Evolutionary conservation across 2,888 invertebrate species (phyloP).

Genomic region (Drosophila lutescens): DNA sequence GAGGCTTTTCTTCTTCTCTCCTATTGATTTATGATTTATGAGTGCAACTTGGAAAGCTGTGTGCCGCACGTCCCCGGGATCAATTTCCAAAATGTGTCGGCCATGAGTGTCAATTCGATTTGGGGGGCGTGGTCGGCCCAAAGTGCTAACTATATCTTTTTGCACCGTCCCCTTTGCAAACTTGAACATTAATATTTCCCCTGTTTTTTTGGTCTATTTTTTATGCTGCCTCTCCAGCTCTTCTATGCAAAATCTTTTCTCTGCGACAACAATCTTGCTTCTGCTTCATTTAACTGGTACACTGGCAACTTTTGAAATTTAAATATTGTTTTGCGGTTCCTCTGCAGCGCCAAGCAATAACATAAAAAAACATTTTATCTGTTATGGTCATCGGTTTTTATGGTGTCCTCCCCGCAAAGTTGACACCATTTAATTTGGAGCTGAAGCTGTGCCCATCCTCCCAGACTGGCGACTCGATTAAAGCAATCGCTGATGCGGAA

Average conservation of each 20-base stretch:
- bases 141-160: slow-evolving; percentile 26
- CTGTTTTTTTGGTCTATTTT: slow-evolving; percentile 8
- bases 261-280: slow-evolving; percentile 82
- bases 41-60: slow-evolving; percentile 67
- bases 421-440: slow-evolving; percentile 73
- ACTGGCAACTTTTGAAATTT: slow-evolving; percentile 73
- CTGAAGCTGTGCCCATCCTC: neutral
- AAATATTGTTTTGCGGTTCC: slow-evolving; percentile 74
- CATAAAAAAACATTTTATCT: slow-evolving; percentile 73
- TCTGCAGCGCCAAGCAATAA: slow-evolving; percentile 59
- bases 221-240: slow-evolving; percentile 26
- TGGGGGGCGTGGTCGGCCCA: slow-evolving; percentile 61
- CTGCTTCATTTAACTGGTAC: slow-evolving; percentile 83
- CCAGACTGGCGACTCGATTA: slow-evolving; percentile 61
- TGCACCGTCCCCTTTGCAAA: neutral
- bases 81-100: slow-evolving; percentile 70
- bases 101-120: slow-evolving; percentile 68
- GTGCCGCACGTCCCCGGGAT: slow-evolving; percentile 57
- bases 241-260: slow-evolving; percentile 19
- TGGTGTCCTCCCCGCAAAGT: slow-evolving; percentile 46
- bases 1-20: slow-evolving; percentile 34
- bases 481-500: slow-evolving; percentile 69
- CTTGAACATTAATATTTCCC: neutral
- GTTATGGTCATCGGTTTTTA: slow-evolving; percentile 74
- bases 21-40: slow-evolving; percentile 83